Base-by-base conservation (phyloP, 2,113 vertebrate genomes). In the Morphnarchus princeps region DNA sequence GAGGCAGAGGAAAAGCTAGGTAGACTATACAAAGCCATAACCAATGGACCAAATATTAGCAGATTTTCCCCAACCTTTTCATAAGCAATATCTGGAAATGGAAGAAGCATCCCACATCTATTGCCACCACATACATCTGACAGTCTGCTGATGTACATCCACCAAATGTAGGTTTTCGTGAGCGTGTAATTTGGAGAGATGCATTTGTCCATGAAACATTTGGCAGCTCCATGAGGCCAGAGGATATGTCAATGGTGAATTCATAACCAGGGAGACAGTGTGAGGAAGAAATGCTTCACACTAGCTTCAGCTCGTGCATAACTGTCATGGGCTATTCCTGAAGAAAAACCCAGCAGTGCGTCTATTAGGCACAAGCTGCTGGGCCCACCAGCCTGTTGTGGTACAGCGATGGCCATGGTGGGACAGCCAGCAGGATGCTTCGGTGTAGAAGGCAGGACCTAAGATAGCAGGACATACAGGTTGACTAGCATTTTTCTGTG, bases 41-140 rank as follows among this genome's bases (percentile, higher is more conserved):
- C 97, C 59, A 98, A 83, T 90, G 97, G 98, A 25, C 89, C 90
- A 74, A 97, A 97, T 74, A 98, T 96, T 42, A 98, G 90, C 79
- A 98, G n/a, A 76, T 89, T 91, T 97, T 55, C 95, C 96, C 81
- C 94, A 95, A 5, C 94, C 93, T 7, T 96, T 97, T 98, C 58
- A 97, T 97, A 59, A 98, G 85, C 84, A 98, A 95, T 90, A 98
- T 97, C 97, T 98, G 82, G 21, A 84, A 96, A 81, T 55, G 42
- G 70, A 83, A 96, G 43, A 55, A 88, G 14, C 7, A 28, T 19
- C 17, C 42, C 55, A 29, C 52, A 40, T 77, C 43, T 77, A 16
- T 70, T 87, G 31, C 18, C 18, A 77, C 62, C 17, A n/a, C 50
- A 12, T 31, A 63, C 7, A 88, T 71, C 22, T 91, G 57, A 55